Conservation (phyloP, 2,797 vertebrate species). For the Luscinia megarhynchos region DNA sequence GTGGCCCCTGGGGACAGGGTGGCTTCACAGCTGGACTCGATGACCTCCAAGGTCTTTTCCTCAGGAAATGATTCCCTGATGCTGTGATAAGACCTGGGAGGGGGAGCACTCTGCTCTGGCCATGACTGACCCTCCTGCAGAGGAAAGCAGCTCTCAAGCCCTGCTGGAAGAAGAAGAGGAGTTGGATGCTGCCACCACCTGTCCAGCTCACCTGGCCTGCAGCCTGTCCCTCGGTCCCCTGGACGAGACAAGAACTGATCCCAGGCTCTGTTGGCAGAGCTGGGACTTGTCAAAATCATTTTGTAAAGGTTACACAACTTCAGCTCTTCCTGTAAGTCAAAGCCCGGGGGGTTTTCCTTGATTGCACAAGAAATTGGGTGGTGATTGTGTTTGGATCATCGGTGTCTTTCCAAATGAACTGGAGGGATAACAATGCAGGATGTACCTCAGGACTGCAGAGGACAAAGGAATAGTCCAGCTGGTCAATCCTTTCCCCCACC, state of each 20-base stretch:
- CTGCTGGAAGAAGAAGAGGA: neutral
- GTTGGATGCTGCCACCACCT: neutral
- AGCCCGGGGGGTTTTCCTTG: neutral
- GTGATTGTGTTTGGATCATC: neutral
- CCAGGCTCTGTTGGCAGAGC: neutral
- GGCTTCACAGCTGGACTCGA: neutral
- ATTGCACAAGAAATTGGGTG: constrained; percentile 47
- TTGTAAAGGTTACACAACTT: neutral
- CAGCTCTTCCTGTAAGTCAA: constrained; percentile 23
- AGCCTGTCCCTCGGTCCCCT: neutral
- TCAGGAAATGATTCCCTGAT: neutral
- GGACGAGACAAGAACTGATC: neutral
- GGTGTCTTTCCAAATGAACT: neutral
- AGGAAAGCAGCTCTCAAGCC: neutral
- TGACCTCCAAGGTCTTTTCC: neutral
- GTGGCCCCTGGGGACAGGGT: neutral
- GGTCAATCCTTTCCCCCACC: neutral
- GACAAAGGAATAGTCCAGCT: neutral
- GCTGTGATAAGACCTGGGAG: neutral
- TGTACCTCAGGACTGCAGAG: neutral
- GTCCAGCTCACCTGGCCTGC: neutral
- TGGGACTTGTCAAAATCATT: neutral
- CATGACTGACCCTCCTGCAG: neutral
- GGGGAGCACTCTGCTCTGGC: neutral
- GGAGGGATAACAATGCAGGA: neutral